Conservation (phyloP, 2,888 invertebrate species). For the Metalampra italica region DNA sequence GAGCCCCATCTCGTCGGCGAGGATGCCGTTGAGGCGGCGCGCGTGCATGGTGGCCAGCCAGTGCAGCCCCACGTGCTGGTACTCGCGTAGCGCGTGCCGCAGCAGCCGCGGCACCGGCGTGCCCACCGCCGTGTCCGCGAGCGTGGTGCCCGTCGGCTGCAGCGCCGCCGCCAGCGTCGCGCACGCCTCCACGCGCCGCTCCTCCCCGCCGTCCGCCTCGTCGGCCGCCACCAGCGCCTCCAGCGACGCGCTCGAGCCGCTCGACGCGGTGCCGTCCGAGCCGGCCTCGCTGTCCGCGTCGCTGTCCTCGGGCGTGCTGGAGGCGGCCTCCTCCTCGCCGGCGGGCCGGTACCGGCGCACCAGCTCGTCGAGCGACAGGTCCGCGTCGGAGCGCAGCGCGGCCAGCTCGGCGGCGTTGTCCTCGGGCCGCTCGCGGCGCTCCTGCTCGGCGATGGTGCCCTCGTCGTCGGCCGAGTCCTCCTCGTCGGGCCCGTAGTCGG, state of each 20-base stretch:
- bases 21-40: slow-evolving; percentile 95
- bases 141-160: slow-evolving; percentile 98
- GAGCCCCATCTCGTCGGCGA: slow-evolving; percentile 98
- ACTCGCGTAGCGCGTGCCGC: slow-evolving; percentile 93
- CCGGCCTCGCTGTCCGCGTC: slow-evolving; percentile 24
- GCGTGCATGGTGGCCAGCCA: slow-evolving; percentile 98
- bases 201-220: slow-evolving; percentile 17
- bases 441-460: slow-evolving; percentile 60
- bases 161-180: slow-evolving; percentile 96
- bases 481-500: slow-evolving; percentile 83
- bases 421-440: slow-evolving; percentile 81
- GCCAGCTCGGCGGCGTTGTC: slow-evolving; percentile 83
- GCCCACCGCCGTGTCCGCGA: slow-evolving; percentile 95
- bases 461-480: slow-evolving; percentile 79
- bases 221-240: slow-evolving; percentile 10
- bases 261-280: slow-evolving; percentile 19
- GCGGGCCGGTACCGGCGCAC: slow-evolving; percentile 73
- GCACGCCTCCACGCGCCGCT: slow-evolving; percentile 89
- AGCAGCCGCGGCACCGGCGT: slow-evolving; percentile 96
- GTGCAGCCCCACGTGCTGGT: slow-evolving; percentile 98
- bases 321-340: slow-evolving; percentile 23
- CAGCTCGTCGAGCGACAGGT: slow-evolving; percentile 89
- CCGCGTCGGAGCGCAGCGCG: slow-evolving; percentile 87
- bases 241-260: slow-evolving; percentile 19
- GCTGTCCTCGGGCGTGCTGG: slow-evolving; percentile 21